These are phyloP conservation scores for Thalassarche chlororhynchos DNA, from an alignment of 2,113 vertebrate species.

Conservation along the genomic window DNA sequence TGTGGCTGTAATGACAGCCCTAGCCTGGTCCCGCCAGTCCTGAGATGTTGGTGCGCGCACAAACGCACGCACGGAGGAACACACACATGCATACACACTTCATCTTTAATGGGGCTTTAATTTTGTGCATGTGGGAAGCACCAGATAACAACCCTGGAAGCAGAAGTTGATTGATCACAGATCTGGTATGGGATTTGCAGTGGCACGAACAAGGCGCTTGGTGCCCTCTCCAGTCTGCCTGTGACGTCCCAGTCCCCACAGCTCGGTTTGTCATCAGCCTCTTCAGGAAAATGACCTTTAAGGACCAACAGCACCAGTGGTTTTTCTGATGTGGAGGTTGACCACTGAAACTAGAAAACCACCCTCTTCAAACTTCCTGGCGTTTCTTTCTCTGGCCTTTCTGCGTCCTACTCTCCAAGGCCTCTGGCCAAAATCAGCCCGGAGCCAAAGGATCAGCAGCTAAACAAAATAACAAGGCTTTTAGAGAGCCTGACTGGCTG, in stretches of 20 bases:
- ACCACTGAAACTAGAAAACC: neutral
- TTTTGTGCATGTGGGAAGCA: accelerated
- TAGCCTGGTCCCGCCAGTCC: neutral
- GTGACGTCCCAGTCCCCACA: neutral
- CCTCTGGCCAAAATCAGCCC: neutral
- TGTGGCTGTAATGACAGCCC: neutral
- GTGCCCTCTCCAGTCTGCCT: neutral
- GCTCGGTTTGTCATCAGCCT: neutral
- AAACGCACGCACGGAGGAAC: neutral
- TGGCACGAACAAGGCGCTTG: neutral
- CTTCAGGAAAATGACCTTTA: neutral
- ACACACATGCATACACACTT: accelerated
- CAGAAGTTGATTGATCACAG: neutral
- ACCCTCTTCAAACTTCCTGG: neutral
- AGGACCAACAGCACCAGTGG: neutral
- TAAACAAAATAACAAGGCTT: neutral
- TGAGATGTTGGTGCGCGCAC: accelerated
- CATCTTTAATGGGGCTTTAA: neutral
- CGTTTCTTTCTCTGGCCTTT: neutral
- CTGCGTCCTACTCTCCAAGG: neutral
- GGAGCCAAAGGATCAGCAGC: neutral
- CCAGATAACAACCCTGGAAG: neutral
- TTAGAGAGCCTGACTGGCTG: neutral
- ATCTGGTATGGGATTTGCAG: neutral
- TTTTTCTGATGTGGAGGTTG: conserved; percentile 13